Percentiles rank a stretch among this genome's conserved stretches.
Evolutionary conservation across 2,888 invertebrate species (phyloP).

Genomic region (Caenorhabditis uteleia): DNA sequence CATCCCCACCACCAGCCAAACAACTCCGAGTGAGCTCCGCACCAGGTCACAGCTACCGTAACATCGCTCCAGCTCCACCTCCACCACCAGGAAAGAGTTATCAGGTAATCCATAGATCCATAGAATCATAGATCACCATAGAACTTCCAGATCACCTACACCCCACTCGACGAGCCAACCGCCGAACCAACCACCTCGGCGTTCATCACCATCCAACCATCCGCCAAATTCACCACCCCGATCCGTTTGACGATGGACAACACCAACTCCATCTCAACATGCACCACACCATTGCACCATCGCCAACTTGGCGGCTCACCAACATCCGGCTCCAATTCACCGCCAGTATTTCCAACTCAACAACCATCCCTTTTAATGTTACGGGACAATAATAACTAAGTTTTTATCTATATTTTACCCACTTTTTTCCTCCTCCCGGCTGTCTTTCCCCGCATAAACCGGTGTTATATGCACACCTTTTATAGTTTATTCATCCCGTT

Average conservation of each 20-base stretch:
- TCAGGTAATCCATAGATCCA: constrained; percentile 49
- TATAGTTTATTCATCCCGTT: neutral
- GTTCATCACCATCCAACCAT: constrained; percentile 7
- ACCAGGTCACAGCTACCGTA: constrained; percentile 48
- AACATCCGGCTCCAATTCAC: constrained; percentile 24
- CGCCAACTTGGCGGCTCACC: neutral
- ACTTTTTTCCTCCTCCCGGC: constrained; percentile 19
- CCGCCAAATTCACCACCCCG: neutral
- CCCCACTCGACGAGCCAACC: constrained; percentile 27
- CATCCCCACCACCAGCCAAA: constrained; percentile 42
- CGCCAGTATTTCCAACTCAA: constrained; percentile 22
- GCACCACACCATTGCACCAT: neutral
- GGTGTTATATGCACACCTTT: constrained; percentile 11
- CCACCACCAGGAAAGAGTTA: constrained; percentile 58
- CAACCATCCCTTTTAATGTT: constrained; percentile 22
- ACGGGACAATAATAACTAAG: constrained; percentile 15
- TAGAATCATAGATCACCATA: neutral
- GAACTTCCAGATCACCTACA: constrained; percentile 33
- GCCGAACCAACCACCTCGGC: constrained; percentile 25
- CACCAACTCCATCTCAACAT: neutral
- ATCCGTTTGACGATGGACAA: neutral
- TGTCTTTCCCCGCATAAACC: constrained; percentile 38
- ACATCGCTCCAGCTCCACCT: constrained; percentile 54
- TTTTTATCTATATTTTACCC: neutral
- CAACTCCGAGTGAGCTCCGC: constrained; percentile 37